phyloP scores from a whole-genome alignment of 2,797 vertebrate genomes.

The Mormyrus proboscirostris region DNA sequence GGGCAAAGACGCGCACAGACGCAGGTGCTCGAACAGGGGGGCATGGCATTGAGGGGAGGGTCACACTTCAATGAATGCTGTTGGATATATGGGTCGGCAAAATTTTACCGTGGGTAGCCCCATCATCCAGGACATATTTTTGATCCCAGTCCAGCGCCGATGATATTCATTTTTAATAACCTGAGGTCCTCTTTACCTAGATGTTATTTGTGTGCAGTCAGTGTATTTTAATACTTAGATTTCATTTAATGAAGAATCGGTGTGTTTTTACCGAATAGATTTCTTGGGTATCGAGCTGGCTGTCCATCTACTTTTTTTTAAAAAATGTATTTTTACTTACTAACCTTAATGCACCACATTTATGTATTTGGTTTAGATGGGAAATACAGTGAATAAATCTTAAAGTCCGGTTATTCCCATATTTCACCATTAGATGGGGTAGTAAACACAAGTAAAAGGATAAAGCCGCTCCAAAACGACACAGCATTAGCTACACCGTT shows the following conservation, averaged over 20 bases:
- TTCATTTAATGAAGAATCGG: neutral
- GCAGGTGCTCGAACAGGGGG: neutral
- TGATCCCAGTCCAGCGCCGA: neutral
- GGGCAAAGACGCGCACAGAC: neutral
- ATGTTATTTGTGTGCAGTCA: neutral
- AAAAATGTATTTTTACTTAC: neutral
- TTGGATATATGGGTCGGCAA: neutral
- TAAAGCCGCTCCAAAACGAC: neutral
- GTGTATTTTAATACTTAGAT: neutral
- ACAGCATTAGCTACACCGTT: neutral
- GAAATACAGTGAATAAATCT: neutral
- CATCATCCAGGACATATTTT: neutral
- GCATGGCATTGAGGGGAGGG: neutral
- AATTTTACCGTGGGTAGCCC: neutral
- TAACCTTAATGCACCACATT: neutral
- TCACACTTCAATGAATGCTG: neutral
- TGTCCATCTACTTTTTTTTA: neutral
- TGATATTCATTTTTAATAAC: neutral
- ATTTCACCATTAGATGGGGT: conserved; percentile 16
- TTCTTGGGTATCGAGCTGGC: neutral
- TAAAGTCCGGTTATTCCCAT: neutral
- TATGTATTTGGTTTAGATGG: neutral
- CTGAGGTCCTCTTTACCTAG: neutral
- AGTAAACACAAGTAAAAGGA: neutral
- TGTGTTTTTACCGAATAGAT: neutral